Evolutionary conservation across 2,113 vertebrate species (phyloP).

Genomic region (Dolichallabes microphthalmus): DNA sequence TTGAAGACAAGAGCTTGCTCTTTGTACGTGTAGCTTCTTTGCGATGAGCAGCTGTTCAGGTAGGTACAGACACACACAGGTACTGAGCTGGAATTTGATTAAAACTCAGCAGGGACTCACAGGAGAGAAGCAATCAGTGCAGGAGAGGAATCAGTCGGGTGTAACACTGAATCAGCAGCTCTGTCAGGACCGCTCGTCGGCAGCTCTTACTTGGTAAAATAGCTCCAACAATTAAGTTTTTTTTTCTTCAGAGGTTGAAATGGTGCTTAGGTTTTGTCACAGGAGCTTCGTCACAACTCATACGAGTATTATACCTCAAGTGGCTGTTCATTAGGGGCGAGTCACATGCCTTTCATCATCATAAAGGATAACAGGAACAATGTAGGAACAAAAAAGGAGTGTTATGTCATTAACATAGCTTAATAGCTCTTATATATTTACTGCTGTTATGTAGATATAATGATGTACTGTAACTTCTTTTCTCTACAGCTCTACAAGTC

Average conservation of each 20-base stretch:
- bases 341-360: background rate
- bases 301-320: background rate
- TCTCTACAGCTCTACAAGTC: background rate
- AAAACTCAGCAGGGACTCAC: conserved; percentile 9
- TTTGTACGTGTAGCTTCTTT: background rate
- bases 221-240: background rate
- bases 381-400: background rate
- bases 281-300: background rate
- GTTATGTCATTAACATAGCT: background rate
- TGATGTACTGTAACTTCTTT: background rate
- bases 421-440: background rate
- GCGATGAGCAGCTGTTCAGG: conserved; percentile 60
- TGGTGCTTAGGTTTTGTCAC: background rate
- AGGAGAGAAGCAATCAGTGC: conserved; percentile 25
- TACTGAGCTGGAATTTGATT: conserved; percentile 14
- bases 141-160: conserved; percentile 12
- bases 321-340: background rate
- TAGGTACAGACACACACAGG: conserved; percentile 16
- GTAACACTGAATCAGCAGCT: conserved; percentile 16
- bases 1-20: conserved; percentile 59
- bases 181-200: background rate
- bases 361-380: background rate
- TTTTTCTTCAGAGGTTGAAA: background rate
- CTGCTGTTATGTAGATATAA: background rate
- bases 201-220: background rate